phyloP scores from a whole-genome alignment of 1,140 invertebrate species.

The Idris sp. region DNA sequence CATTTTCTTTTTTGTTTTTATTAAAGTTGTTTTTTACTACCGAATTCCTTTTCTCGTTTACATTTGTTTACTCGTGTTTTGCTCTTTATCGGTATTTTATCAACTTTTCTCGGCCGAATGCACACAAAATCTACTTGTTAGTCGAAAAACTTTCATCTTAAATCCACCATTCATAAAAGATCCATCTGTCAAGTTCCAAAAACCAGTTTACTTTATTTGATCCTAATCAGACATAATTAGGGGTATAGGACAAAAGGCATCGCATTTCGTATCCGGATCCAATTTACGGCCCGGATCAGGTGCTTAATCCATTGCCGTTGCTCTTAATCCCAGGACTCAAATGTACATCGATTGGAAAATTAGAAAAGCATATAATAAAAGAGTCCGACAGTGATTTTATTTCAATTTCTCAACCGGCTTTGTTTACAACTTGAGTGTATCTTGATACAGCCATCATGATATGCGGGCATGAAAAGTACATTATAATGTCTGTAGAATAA shows the following conservation, averaged over 20 bases:
- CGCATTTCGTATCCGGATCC: constrained; percentile 60
- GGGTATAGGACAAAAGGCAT: constrained; percentile 61
- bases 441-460: no score
- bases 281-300: constrained; percentile 58
- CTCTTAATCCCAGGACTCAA: constrained; percentile 43
- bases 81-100: constrained; percentile 48
- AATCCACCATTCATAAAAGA: constrained; percentile 51
- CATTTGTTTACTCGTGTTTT: constrained; percentile 40
- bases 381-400: constrained; percentile 3
- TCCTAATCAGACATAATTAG: constrained; percentile 60
- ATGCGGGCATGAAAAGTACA: no score
- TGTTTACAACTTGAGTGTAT: constrained; percentile 10
- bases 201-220: constrained; percentile 63
- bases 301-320: constrained; percentile 54
- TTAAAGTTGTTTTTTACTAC: not conserved
- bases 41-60: constrained; percentile 20
- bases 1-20: no score
- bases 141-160: constrained; percentile 54
- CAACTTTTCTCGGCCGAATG: constrained; percentile 30
- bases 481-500: no score
- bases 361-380: constrained; percentile 47
- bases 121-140: constrained; percentile 53
- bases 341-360: constrained; percentile 48
- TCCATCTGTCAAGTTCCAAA: constrained; percentile 53
- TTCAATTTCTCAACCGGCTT: constrained; percentile 12